These are phyloP conservation scores for Altica lythri DNA, from an alignment of 2,888 invertebrate genomes.

Conservation along the genomic window DNA sequence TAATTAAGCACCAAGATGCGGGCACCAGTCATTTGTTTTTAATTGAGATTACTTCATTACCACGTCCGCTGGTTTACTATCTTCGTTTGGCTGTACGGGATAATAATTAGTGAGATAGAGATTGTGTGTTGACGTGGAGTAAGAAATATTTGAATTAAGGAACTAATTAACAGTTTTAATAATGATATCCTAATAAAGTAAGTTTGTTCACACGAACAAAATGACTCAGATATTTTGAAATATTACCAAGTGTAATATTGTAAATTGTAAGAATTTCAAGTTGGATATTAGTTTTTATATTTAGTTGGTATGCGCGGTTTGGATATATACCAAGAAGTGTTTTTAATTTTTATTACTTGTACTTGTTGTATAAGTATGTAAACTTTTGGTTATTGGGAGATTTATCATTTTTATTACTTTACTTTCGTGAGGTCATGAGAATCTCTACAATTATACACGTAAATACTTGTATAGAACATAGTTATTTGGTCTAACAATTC, in stretches of 20 bases:
- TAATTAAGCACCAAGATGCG: slow-evolving; percentile 50
- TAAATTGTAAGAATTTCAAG: slow-evolving; percentile 35
- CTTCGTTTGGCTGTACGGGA: slow-evolving; percentile 14
- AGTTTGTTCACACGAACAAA: slow-evolving; percentile 54
- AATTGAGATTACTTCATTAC: slow-evolving; percentile 47
- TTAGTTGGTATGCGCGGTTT: slow-evolving; percentile 11
- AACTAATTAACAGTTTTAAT: slow-evolving; percentile 54
- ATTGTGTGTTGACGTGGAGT: slow-evolving; percentile 17
- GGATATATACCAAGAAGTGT: slow-evolving; percentile 14
- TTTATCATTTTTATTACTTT: too few species aligned
- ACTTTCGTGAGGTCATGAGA: too few species aligned
- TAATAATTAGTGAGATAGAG: slow-evolving; percentile 17
- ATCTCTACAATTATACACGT: too few species aligned
- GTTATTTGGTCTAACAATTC: too few species aligned
- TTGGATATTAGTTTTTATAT: slow-evolving; percentile 17
- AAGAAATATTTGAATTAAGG: slow-evolving; percentile 16
- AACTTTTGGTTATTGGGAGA: not conserved
- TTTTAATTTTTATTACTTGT: slow-evolving; percentile 25
- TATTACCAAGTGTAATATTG: slow-evolving; percentile 35
- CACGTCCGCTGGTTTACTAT: slow-evolving; percentile 25
- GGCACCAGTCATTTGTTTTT: slow-evolving; percentile 50
- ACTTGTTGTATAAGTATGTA: too few species aligned
- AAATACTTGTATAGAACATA: too few species aligned
- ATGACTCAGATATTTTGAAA: slow-evolving; percentile 48
- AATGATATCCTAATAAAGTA: slow-evolving; percentile 56